Base-by-base conservation (phyloP, 2,888 invertebrate species). In the Petrophora chlorosata region DNA sequence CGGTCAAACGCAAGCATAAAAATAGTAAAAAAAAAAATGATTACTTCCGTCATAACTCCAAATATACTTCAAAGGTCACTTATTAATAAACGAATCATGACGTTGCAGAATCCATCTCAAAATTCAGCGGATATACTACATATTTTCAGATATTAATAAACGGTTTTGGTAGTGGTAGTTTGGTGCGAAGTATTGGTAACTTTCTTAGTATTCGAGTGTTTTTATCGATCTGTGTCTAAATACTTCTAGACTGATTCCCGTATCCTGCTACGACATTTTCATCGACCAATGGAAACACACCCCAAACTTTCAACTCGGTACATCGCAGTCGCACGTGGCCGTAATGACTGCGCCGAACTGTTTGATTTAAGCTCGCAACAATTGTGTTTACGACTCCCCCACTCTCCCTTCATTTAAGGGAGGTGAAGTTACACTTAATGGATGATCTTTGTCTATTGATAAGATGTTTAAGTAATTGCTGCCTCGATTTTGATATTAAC, bases 341-440 rank as follows among this genome's bases (percentile, higher is more conserved):
- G 63, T 87, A 89, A 89, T 82, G 88, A 85, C 86, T 86, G 73
- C 63, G 69, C 67, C 71, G 67, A 85, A 84, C 82, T 80, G 86
- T 89, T 88, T 89, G 89, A 89, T 89, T 89, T 89, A 89, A 85
- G 85, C 80, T 82, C 78, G 80, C 80, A 79, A 85, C 87, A 85
- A 86, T 85, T 86, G 86, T 87, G 83, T 88, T 84, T 85, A 84
- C 77, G 80, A 75, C 64, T 62, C 35, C 46, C 47, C 60, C 61
- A 38, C 46, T 36, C 47, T 60, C 61, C 42, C 48, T 33, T 30
- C 22, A 30, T 15, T 32, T 36, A 15, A 33, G 45, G 36, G 48
- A 45, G 45, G 30, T 28, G 47, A 58, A 61, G 45, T 58, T 61
- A 29, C 46, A 8, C 36, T 43, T 61, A 61, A 61, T 61, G 53